Evolutionary conservation across 1,140 invertebrate species (phyloP).

Genomic region (Procambarus virginalis): DNA sequence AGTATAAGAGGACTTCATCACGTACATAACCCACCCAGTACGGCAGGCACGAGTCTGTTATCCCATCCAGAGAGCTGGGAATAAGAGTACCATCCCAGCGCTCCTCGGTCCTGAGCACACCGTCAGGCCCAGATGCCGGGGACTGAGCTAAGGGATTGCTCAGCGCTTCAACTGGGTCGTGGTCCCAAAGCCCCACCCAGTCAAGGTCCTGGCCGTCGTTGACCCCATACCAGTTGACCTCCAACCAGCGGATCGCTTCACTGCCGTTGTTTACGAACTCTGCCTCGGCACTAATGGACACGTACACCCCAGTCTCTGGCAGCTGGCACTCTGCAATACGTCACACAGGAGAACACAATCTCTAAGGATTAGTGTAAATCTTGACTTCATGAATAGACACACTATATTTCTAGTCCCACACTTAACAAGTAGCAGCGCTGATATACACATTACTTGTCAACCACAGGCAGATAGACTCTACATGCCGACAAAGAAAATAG

Average conservation of each 20-base stretch:
- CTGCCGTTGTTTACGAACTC: slow-evolving; percentile 37
- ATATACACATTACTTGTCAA: too few relatives aligned
- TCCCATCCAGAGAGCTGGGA: slow-evolving; percentile 34
- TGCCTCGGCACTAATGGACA: slow-evolving; percentile 51
- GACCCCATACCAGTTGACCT: slow-evolving; percentile 70
- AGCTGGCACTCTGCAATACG: slow-evolving; percentile 54
- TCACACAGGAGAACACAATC: not conserved
- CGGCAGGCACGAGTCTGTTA: slow-evolving; percentile 71
- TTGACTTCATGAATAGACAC: too few relatives aligned
- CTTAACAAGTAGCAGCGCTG: too few relatives aligned
- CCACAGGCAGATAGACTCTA: too few relatives aligned
- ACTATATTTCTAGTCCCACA: too few relatives aligned
- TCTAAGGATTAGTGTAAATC: too few relatives aligned
- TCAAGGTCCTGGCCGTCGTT: slow-evolving; percentile 47
- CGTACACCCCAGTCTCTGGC: slow-evolving; percentile 34
- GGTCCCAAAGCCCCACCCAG: slow-evolving; percentile 65
- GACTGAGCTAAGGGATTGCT: slow-evolving; percentile 24
- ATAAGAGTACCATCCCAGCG: slow-evolving; percentile 63
- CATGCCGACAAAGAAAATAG: too few relatives aligned
- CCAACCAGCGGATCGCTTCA: slow-evolving; percentile 63
- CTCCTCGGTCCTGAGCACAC: slow-evolving; percentile 52
- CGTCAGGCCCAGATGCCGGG: slow-evolving; percentile 24
- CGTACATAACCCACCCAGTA: slow-evolving; percentile 73
- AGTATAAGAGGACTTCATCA: slow-evolving; percentile 60
- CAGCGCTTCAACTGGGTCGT: slow-evolving; percentile 47